phyloP scores from a whole-genome alignment of 2,888 invertebrate genomes.

The Ischnura elegans region DNA sequence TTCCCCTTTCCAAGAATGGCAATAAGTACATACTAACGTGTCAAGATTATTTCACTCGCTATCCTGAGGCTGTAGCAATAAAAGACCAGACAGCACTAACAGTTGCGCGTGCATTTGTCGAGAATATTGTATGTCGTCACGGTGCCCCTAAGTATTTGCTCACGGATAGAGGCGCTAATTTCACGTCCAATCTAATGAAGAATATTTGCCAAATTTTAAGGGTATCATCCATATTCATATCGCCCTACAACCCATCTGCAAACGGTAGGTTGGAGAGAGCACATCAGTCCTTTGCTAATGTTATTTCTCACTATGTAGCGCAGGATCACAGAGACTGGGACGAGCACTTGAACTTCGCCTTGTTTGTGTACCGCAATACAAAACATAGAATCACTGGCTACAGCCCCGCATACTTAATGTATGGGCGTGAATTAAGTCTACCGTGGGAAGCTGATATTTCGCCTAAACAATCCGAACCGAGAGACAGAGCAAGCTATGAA shows the following conservation, averaged over 20 bases:
- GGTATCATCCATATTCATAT: too few species aligned
- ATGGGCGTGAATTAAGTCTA: too few species aligned
- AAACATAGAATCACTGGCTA: not conserved
- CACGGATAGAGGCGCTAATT: not conserved
- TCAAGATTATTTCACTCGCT: constrained; percentile 51
- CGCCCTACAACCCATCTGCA: too few species aligned
- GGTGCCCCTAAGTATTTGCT: too few species aligned
- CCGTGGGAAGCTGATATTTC: too few species aligned
- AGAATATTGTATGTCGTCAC: too few species aligned
- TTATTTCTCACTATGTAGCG: not conserved
- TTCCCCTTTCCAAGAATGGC: constrained; percentile 60
- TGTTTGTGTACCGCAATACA: not conserved
- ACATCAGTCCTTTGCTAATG: constrained; percentile 5
- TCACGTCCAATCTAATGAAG: not conserved
- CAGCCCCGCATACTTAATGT: too few species aligned
- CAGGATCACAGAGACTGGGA: constrained; percentile 37
- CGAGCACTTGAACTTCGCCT: constrained; percentile 3
- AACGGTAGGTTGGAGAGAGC: too few species aligned
- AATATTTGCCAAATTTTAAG: not conserved
- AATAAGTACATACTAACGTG: constrained; percentile 67
- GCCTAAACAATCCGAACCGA: too few species aligned
- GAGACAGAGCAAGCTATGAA: not conserved
- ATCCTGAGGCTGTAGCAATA: too few species aligned
- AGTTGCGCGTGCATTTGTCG: too few species aligned
- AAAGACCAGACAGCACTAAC: too few species aligned